Percentiles rank a stretch among this genome's conserved stretches.
phyloP scores from a whole-genome alignment of 2,113 vertebrate genomes.

The Notothenia rossii region DNA sequence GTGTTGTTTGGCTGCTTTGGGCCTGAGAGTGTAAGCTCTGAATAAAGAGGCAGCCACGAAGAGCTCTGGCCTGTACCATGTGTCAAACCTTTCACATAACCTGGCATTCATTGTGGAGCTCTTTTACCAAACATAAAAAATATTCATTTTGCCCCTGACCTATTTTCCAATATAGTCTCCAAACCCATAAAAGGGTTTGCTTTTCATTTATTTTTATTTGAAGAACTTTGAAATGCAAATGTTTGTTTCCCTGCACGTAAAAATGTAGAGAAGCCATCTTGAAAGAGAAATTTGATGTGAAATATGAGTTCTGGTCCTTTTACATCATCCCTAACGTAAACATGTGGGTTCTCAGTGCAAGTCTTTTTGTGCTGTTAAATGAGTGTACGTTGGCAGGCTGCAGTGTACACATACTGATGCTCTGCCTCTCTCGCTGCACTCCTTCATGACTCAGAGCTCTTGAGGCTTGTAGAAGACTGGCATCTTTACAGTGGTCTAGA shows the following conservation, averaged over 20 bases:
- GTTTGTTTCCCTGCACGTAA: conserved; percentile 76
- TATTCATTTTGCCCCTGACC: conserved; percentile 74
- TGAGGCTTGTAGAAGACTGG: conserved; percentile 82
- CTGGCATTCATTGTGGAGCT: conserved; percentile 77
- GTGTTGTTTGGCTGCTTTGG: conserved; percentile 64
- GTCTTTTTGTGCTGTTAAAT: conserved; percentile 81
- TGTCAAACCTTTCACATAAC: conserved; percentile 75
- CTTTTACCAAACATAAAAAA: conserved; percentile 81
- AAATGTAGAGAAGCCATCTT: conserved; percentile 70
- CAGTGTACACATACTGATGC: conserved; percentile 80
- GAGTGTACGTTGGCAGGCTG: conserved; percentile 83
- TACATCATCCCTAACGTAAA: conserved; percentile 82
- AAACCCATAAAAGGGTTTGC: conserved; percentile 81
- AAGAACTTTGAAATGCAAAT: conserved; percentile 85
- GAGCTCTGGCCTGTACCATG: conserved; percentile 59
- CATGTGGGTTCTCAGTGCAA: conserved; percentile 69
- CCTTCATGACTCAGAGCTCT: conserved; percentile 82
- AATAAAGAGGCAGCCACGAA: conserved; percentile 62
- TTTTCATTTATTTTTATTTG: conserved; percentile 82
- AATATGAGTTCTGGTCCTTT: conserved; percentile 83
- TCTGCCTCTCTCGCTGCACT: conserved; percentile 77
- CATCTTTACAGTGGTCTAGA: conserved; percentile 80
- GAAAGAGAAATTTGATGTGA: conserved; percentile 78
- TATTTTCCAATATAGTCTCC: conserved; percentile 81
- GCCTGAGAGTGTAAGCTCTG: conserved; percentile 39